These are phyloP conservation scores for Hirtodrosophila alboralis DNA, from an alignment of 2,888 invertebrate species.

Conservation along the genomic window DNA sequence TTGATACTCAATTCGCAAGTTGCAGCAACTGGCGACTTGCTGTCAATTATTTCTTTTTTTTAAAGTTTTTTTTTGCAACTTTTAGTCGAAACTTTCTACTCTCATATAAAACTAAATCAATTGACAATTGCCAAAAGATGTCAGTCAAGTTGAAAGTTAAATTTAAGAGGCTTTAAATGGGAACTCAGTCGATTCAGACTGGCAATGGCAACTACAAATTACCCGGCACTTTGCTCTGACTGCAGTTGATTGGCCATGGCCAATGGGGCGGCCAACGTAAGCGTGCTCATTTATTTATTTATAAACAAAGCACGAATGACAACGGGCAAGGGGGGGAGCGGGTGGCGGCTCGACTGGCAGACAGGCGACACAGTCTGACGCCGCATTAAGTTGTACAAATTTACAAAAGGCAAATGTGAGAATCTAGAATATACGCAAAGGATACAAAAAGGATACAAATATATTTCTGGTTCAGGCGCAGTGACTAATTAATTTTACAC, in stretches of 20 bases:
- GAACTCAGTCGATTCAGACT: too few relatives aligned
- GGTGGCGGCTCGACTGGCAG: conserved; percentile 16
- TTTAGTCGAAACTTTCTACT: conserved; percentile 12
- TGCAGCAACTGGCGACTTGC: conserved; percentile 27
- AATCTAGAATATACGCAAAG: too few relatives aligned
- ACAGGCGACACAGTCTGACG: conserved; percentile 35
- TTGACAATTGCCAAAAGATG: conserved; percentile 43
- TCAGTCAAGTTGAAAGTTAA: conserved; percentile 8
- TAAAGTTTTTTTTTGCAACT: conserved; percentile 22
- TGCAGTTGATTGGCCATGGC: conserved; percentile 51
- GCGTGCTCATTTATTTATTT: conserved; percentile 70
- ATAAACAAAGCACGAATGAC: conserved; percentile 43
- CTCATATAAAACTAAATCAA: conserved; percentile 35
- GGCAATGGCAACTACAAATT: conserved; percentile 49
- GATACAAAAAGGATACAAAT: conserved; percentile 9
- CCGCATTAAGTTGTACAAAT: conserved; percentile 32
- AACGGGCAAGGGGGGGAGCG: background rate
- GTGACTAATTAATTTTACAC: conserved; percentile 77
- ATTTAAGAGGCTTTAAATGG: conserved; percentile 14
- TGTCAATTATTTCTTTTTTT: conserved; percentile 44
- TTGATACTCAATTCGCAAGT: conserved; percentile 21
- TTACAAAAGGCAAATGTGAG: conserved; percentile 33
- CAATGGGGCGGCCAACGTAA: conserved; percentile 41
- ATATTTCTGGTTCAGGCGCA: conserved; percentile 14
- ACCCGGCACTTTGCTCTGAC: conserved; percentile 36